Evolutionary conservation across 1,140 invertebrate species (phyloP).

Genomic region (Neodiprion virginianus): DNA sequence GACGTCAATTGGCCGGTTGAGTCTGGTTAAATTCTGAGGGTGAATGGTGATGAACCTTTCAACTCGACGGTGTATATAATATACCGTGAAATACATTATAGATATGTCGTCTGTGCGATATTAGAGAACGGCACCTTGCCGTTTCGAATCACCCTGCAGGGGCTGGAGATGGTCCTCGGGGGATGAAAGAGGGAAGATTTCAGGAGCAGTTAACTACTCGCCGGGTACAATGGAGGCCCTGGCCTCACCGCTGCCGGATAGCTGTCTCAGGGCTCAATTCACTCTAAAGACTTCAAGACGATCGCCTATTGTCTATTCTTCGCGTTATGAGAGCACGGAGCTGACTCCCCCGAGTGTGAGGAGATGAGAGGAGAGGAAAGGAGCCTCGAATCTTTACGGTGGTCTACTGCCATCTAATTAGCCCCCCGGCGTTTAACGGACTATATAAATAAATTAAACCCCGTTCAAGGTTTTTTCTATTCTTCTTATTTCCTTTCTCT

Average conservation of each 20-base stretch:
- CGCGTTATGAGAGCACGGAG: not conserved
- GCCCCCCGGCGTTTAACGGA: not conserved
- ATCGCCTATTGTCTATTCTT: slow-evolving; percentile 5
- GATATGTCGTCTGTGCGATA: no score
- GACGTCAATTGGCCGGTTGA: no score
- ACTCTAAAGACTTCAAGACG: slow-evolving; percentile 1
- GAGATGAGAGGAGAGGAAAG: not conserved
- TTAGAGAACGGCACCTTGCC: not conserved
- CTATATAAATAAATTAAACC: slow-evolving; percentile 4
- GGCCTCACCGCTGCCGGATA: no score
- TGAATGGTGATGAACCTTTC: no score
- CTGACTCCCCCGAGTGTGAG: not conserved
- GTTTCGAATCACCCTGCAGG: not conserved
- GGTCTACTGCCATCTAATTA: not conserved
- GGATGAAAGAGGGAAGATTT: not conserved
- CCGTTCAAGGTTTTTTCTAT: not conserved
- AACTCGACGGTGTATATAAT: no score
- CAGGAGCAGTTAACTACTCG: not conserved
- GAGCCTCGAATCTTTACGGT: not conserved
- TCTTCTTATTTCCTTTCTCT: not conserved
- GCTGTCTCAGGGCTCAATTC: not conserved
- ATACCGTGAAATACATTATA: no score
- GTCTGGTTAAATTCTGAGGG: no score
- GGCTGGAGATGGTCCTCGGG: not conserved
- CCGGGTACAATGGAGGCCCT: not conserved